Evolutionary conservation across 2,797 vertebrate species (phyloP), one percentile per base, ranked within the genome.

Genomic region (Gastrophryne carolinensis): DNA sequence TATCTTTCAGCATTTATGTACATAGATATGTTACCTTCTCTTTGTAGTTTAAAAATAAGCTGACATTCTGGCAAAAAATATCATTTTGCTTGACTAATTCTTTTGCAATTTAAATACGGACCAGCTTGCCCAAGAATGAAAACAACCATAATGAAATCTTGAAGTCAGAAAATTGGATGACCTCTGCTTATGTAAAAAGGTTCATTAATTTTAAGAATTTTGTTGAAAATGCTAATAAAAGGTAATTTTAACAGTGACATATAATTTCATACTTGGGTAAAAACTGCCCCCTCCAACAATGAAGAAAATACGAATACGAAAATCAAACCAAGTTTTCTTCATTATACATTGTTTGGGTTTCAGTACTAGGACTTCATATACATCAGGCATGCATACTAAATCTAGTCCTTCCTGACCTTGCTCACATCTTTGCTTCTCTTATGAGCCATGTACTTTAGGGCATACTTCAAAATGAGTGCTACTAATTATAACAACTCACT

Each of bases 131-230:
- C 62, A 65, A 50, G 39, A 30, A 17, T 65, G 41, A 47, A 65
- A 65, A 65, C 44, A 49, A 65, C 26, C 29, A 17, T 65, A 65
- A 65, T 50, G 44, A 32, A 65, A 50, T 65, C 12, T 60, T 52
- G 21, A 23, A n/a, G 30, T 60, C 30, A 60, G 30, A 37, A 37
- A 65, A 49, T 65, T 65, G 62, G 8, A 12, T 50, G 44, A 50
- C 24, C 41, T 65, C 35, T 13, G 17, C 60, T 50, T 30, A 17
- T 49, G 27, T 11, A 47, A 44, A 3, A 60, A 60, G 17, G 57
- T 21, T 60, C 57, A 35, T 60, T 60, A 60, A 35, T 37, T 60
- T 35, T 24, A 54, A 13, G 24, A 17, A 35, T 60, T 60, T 60
- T 60, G 5, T 37, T 21, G 9, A 34, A 23, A 37, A 54, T 54